Conservation (phyloP, 2,888 invertebrate genomes). For the Aquatica leii region DNA sequence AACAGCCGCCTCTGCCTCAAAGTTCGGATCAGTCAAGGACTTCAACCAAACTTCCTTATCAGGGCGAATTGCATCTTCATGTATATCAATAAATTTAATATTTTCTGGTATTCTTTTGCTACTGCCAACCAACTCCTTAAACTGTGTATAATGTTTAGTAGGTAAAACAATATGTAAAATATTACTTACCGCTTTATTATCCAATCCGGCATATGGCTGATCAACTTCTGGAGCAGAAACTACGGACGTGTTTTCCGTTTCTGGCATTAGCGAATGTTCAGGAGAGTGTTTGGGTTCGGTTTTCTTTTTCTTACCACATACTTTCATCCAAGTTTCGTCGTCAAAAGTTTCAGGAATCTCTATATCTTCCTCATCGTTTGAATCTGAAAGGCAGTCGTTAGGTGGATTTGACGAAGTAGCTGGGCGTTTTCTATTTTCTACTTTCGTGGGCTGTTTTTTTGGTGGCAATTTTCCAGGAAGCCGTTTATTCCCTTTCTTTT, state of each 20-base stretch:
- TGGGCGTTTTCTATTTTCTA: not conserved
- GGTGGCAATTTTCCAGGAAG: no score
- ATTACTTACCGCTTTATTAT: slow-evolving; percentile 59
- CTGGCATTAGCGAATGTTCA: not conserved
- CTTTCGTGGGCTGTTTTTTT: not conserved
- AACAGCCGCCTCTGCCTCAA: slow-evolving; percentile 62
- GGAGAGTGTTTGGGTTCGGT: slow-evolving; percentile 55
- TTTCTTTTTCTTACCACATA: slow-evolving; percentile 60
- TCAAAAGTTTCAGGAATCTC: slow-evolving; percentile 61
- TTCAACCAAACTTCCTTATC: slow-evolving; percentile 86
- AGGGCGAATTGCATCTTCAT: slow-evolving; percentile 80
- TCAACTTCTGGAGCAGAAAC: slow-evolving; percentile 61
- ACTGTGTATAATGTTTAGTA: slow-evolving; percentile 52
- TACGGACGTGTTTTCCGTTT: slow-evolving; percentile 38
- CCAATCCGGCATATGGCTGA: slow-evolving; percentile 61
- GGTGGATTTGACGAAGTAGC: no score
- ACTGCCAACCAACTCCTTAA: slow-evolving; percentile 75
- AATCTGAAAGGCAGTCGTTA: no score
- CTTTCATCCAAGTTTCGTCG: slow-evolving; percentile 61
- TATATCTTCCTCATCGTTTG: slow-evolving; percentile 61
- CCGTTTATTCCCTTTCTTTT: slow-evolving; percentile 56
- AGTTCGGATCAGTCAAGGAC: slow-evolving; percentile 73
- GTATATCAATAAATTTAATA: slow-evolving; percentile 82
- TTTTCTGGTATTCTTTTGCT: slow-evolving; percentile 70
- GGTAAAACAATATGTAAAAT: not conserved